Conservation (phyloP, 2,797 vertebrate species). For the Pangasius krempfi region DNA sequence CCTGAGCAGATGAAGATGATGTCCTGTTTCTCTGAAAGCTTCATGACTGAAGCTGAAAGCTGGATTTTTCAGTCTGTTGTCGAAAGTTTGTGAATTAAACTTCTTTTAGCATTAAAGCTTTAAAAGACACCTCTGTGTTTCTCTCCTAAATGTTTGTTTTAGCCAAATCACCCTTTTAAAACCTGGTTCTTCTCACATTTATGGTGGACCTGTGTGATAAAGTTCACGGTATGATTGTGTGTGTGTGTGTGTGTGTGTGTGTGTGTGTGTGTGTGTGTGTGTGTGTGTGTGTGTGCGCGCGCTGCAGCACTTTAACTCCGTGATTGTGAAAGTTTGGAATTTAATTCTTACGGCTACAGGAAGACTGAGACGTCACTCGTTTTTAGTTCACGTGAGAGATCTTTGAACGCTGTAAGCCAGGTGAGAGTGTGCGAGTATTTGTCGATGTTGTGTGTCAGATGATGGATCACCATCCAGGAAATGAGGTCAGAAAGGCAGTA, state of each 20-base stretch:
- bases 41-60: background rate
- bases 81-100: background rate
- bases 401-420: background rate
- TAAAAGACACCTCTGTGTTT: too few species aligned
- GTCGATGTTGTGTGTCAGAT: background rate
- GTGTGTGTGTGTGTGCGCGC: too few species aligned
- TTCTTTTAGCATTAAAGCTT: background rate
- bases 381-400: too few species aligned
- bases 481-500: background rate
- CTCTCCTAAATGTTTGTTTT: background rate
- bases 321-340: too few species aligned
- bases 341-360: too few species aligned
- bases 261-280: too few species aligned
- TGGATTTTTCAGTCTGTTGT: conserved; percentile 32
- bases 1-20: background rate
- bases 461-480: background rate
- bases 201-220: background rate
- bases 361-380: too few species aligned
- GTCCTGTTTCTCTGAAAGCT: background rate
- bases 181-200: background rate
- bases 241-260: too few species aligned
- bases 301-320: too few species aligned
- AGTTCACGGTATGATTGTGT: background rate
- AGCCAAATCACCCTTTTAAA: background rate
- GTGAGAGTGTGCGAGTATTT: background rate